These are phyloP conservation scores for Centropyge bicolor DNA, from an alignment of 2,797 vertebrate species.

Conservation along the genomic window DNA sequence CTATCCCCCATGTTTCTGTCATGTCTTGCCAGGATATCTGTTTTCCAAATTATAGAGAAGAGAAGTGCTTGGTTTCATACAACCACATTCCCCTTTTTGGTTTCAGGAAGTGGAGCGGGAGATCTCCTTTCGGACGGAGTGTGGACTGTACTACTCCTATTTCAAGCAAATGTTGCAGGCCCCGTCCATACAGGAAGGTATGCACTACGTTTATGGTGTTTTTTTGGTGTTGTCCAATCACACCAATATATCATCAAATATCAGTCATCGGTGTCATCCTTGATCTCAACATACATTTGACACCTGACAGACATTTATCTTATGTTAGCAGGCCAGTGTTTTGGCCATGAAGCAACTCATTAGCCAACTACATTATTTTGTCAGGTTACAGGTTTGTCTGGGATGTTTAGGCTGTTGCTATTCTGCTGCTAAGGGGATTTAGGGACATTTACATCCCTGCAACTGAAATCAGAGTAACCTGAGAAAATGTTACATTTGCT, in stretches of 20 bases:
- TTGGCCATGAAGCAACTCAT: too few relatives aligned
- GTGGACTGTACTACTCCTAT: slow-evolving; percentile 98
- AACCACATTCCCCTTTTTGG: slow-evolving; percentile 29
- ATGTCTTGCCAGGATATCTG: slow-evolving; percentile 66
- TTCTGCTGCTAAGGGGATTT: not conserved
- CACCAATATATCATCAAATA: not conserved
- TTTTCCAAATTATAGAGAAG: slow-evolving; percentile 62
- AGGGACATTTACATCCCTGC: not conserved
- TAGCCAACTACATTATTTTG: too few relatives aligned
- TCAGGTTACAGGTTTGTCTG: not conserved
- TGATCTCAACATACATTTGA: too few relatives aligned
- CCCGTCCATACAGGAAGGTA: slow-evolving; percentile 94
- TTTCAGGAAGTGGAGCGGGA: slow-evolving; percentile 98
- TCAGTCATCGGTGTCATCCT: not conserved
- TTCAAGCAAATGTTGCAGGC: slow-evolving; percentile 98
- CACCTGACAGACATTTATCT: too few relatives aligned
- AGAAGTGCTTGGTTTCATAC: slow-evolving; percentile 25
- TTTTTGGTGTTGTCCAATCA: not conserved
- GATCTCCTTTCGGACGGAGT: slow-evolving; percentile 98
- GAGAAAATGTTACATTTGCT: not conserved
- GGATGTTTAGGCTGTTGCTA: not conserved
- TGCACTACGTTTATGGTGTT: not conserved
- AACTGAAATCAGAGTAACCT: not conserved
- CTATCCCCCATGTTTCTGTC: slow-evolving; percentile 51
- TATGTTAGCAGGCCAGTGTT: too few relatives aligned